Base-by-base conservation (phyloP, 2,888 invertebrate genomes). In the Torymus auratus region DNA sequence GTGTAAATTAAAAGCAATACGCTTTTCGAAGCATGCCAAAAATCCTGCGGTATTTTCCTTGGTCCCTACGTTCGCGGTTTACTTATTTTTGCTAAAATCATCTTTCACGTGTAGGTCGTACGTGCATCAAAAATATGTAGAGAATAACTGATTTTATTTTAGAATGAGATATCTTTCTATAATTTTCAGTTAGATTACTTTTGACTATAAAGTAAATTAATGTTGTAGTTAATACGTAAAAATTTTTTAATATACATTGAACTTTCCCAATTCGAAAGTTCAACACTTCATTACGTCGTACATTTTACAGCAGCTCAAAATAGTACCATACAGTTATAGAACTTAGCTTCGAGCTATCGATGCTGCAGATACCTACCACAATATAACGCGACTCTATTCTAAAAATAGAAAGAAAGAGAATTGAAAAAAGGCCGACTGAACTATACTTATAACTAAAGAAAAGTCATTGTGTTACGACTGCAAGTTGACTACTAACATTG, bases 371-470 rank as follows among this genome's bases (percentile, higher is more conserved):
- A 14, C 67, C 60, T 61, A 68, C 23, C 65, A 41, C 65, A 55
- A 70, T 65, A 50, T 70, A 64, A 15, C 64, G 60, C 61, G 65
- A 74, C 58, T 70, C 61, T 78, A 79, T 73, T 69, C 52, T 74
- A 70, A 80, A 62, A 72, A 23, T 28, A 53, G 4, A 64, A 17
- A 65, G 58, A 65, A 17, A 64, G 15, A 67, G 17, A 50, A 58
- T 17, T n/a, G 52, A 23, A 61, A 12, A 65, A 80, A 80, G 10
- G 64, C 53, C 53, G 70, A 80, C 69, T 71, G 70, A 69, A 67
- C 58, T 75, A 70, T 80, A 80, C 71, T 79, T 79, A 52, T 65
- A 50, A 53, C 61, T 60, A 58, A 65, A 11, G 65, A 68, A 53
- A 78, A 56, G 17, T 2, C 1, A 60, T 58, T 10, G 12, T 53